Percentiles rank a stretch among this genome's conserved stretches.
Conservation (phyloP, 2,113 vertebrate genomes). For the Malurus alboscapulatus region DNA sequence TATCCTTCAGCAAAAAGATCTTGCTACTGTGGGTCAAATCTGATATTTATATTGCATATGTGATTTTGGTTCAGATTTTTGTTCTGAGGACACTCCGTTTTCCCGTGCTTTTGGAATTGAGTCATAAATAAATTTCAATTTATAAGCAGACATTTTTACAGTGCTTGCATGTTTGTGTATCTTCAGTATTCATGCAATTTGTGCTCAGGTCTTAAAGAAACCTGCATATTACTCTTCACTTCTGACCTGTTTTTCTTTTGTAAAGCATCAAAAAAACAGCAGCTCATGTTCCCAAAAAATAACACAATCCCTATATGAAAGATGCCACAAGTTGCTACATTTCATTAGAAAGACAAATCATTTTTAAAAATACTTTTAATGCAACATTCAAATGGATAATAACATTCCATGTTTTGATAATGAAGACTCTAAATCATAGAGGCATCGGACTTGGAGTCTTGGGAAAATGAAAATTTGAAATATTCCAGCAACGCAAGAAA, state of each 20-base stretch:
- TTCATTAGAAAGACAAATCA: background rate
- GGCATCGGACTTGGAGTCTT: background rate
- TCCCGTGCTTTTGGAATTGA: background rate
- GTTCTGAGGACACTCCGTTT: background rate
- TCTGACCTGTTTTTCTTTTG: conserved; percentile 7
- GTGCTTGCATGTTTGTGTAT: background rate
- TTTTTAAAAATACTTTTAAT: background rate
- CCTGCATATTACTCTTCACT: background rate
- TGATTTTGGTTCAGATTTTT: background rate
- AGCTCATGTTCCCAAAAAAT: background rate
- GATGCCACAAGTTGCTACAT: background rate
- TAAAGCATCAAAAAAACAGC: conserved; percentile 15
- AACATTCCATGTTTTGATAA: background rate
- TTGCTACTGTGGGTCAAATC: background rate
- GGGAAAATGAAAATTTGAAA: background rate
- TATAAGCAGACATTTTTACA: conserved; percentile 3
- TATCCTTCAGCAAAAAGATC: background rate
- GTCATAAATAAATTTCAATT: background rate
- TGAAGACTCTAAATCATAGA: background rate
- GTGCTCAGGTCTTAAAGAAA: background rate
- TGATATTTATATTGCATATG: background rate
- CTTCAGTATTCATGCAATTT: background rate
- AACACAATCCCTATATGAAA: background rate
- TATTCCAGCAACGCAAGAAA: background rate
- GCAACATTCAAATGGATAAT: background rate